Evolutionary conservation across 2,113 vertebrate species (phyloP).

Genomic region (Neofelis nebulosa): DNA sequence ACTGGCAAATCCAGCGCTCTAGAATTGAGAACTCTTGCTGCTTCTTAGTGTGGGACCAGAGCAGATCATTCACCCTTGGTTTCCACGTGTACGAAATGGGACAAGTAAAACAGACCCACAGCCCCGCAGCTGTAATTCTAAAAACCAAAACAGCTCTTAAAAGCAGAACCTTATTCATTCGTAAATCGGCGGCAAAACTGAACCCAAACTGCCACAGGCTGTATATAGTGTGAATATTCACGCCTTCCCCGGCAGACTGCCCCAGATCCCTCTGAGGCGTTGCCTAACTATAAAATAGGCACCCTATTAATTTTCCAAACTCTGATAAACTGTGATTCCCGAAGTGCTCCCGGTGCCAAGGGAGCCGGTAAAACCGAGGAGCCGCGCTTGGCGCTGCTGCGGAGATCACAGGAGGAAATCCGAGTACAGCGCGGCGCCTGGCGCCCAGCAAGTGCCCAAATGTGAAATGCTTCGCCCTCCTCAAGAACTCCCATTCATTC

Average conservation of each 20-base stretch:
- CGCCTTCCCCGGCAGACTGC: neutral
- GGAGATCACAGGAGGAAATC: neutral
- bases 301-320: neutral
- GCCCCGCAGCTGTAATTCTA: neutral
- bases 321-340: neutral
- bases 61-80: neutral
- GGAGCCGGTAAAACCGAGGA: neutral
- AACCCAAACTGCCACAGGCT: neutral
- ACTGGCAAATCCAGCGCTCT: neutral
- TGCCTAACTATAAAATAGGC: neutral
- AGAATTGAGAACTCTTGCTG: neutral
- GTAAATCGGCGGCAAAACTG: neutral
- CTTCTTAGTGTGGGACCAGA: neutral
- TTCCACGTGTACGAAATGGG: neutral
- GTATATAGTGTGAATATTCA: neutral
- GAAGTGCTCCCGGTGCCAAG: neutral
- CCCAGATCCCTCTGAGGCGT: neutral
- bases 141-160: neutral
- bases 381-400: neutral
- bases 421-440: neutral
- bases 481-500: neutral
- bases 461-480: neutral
- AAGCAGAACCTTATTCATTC: neutral
- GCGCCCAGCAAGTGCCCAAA: too few species aligned
- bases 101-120: neutral